phyloP scores from a whole-genome alignment of 2,113 vertebrate species.

The Thryonomys swinderianus region DNA sequence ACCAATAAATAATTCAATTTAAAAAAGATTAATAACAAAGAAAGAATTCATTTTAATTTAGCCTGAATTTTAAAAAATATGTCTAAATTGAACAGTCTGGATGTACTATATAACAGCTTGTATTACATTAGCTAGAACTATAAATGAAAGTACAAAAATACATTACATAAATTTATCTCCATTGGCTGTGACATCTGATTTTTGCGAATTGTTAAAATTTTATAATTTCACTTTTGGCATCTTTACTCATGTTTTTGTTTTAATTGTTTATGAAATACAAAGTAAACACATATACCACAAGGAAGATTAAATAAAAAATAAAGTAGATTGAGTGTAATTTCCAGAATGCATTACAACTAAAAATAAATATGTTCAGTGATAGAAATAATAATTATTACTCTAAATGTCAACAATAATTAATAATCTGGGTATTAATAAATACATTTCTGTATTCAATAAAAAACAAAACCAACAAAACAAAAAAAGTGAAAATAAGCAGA shows the following conservation, averaged over 20 bases:
- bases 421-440: background rate
- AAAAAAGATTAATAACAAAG: no score
- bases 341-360: constrained; percentile 7
- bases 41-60: constrained; percentile 22
- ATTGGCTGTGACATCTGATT: background rate
- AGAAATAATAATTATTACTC: constrained; percentile 1
- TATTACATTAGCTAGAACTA: background rate
- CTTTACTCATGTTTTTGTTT: background rate
- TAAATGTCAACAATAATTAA: background rate
- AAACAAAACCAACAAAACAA: no score
- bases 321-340: background rate
- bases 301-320: background rate
- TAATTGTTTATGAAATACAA: background rate
- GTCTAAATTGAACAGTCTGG: background rate
- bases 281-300: background rate
- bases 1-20: no score
- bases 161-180: background rate
- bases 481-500: no score
- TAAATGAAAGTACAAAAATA: background rate
- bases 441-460: background rate
- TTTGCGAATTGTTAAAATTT: constrained; percentile 3
- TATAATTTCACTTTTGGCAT: background rate
- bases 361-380: constrained; percentile 43
- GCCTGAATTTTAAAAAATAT: background rate
- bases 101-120: background rate